phyloP scores from a whole-genome alignment of 2,797 vertebrate species.

The Bufotes viridis region DNA sequence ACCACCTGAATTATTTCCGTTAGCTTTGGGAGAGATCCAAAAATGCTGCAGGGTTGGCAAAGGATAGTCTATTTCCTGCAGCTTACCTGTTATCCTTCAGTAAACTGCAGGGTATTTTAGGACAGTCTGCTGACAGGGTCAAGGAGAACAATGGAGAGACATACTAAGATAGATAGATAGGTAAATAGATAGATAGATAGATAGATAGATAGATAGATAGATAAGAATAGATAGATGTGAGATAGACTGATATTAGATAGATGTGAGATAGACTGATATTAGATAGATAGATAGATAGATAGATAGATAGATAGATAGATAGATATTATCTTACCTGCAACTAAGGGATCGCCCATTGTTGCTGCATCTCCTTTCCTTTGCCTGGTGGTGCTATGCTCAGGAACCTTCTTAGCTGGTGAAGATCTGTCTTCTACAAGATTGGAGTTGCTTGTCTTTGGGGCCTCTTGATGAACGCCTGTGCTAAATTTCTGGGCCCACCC shows the following conservation, averaged over 20 bases:
- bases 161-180: background rate
- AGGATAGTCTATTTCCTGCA: background rate
- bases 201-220: background rate
- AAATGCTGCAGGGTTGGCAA: background rate
- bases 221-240: background rate
- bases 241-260: no score
- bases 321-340: slow-evolving; percentile 31
- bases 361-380: background rate
- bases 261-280: no score
- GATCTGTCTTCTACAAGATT: background rate
- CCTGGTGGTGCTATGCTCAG: background rate
- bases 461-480: background rate
- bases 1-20: background rate
- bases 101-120: background rate
- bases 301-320: slow-evolving; percentile 9
- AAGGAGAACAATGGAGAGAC: background rate
- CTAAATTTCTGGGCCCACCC: slow-evolving; percentile 12
- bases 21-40: background rate
- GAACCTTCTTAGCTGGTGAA: background rate
- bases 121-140: background rate
- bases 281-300: slow-evolving; percentile 19
- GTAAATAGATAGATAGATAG: background rate
- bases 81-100: background rate
- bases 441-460: background rate
- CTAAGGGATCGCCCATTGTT: background rate